Evolutionary conservation across 1,140 invertebrate species (phyloP), one percentile per base, ranked within the genome.

Genomic region (Thaumatotibia leucotreta): DNA sequence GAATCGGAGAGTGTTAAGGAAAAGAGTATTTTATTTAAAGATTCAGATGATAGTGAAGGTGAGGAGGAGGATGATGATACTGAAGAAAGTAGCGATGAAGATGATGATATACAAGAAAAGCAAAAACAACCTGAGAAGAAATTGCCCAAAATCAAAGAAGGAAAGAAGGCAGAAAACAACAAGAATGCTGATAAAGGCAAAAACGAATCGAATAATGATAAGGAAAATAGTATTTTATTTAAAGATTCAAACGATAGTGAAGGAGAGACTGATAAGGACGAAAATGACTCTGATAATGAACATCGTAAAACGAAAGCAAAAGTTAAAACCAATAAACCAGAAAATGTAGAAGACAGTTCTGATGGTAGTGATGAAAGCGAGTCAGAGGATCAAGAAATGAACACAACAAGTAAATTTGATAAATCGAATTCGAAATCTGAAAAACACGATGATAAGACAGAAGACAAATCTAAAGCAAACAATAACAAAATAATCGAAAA

Each of bases 261-360:
- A 6, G 62, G 62, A 58, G 33, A 31, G 27, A 6, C 63, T 70
- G 29, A 69, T 10, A 20, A 35, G 6, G 63, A 64, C 50, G 62
- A 73, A n/a, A n/a, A n/a, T n/a, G 84, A 88, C 80, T 69, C 86
- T 66, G 72, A 86, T 33, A 80, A 80, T 64, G 78, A 83, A 72
- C 74, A 80, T 63, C 80, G 75, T 73, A 77, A 75, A 64, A 50
- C 72, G 27, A 71, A 83, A 62, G 76, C 66, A 65, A 72, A 83
- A 64, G 66, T 64, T 33, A 63, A 75, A 70, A 63, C 72, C 45
- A 68, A 69, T 61, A 65, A 72, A 67, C 22, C 75, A 20, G 61
- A 39, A 32, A 68, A 68, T 35, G 63, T 72, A 49, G 62, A 68
- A 39, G 52, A 73, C 71, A 61, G 65, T 35, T 68, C 64, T 52